phyloP scores from a whole-genome alignment of 1,140 invertebrate species.

The Campoletis sonorensis region DNA sequence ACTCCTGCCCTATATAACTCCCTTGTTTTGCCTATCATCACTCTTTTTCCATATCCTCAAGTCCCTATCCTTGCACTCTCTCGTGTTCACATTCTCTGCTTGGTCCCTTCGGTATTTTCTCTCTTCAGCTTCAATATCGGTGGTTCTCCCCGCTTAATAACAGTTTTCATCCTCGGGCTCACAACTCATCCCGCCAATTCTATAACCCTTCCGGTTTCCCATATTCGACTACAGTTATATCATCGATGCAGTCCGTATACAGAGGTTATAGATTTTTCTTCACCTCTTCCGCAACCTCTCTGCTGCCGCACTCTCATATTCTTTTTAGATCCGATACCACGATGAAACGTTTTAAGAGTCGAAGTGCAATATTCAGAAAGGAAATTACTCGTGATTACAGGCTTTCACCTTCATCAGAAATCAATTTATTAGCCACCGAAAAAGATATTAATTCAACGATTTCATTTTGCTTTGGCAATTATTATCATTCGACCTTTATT shows the following conservation, averaged over 20 bases:
- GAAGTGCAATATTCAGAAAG: too few relatives aligned
- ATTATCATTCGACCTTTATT: too few relatives aligned
- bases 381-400: too few relatives aligned
- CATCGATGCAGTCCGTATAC: neutral
- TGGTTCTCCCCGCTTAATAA: conserved; percentile 48
- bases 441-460: too few relatives aligned
- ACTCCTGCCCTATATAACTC: neutral
- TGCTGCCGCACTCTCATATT: neutral
- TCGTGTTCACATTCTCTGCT: too few relatives aligned
- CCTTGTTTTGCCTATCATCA: neutral
- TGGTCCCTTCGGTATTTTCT: neutral
- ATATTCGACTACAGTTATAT: neutral
- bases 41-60: neutral
- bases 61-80: neutral
- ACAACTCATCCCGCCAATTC: conserved; percentile 3
- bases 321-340: neutral
- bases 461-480: too few relatives aligned
- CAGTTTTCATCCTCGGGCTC: conserved; percentile 22
- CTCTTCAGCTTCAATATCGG: conserved; percentile 44
- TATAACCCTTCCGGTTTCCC: conserved; percentile 5
- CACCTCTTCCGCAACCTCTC: neutral
- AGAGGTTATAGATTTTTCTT: neutral
- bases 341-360: too few relatives aligned
- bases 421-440: too few relatives aligned
- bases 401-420: too few relatives aligned